phyloP scores from a whole-genome alignment of 2,797 vertebrate genomes.

The Cuculus canorus region DNA sequence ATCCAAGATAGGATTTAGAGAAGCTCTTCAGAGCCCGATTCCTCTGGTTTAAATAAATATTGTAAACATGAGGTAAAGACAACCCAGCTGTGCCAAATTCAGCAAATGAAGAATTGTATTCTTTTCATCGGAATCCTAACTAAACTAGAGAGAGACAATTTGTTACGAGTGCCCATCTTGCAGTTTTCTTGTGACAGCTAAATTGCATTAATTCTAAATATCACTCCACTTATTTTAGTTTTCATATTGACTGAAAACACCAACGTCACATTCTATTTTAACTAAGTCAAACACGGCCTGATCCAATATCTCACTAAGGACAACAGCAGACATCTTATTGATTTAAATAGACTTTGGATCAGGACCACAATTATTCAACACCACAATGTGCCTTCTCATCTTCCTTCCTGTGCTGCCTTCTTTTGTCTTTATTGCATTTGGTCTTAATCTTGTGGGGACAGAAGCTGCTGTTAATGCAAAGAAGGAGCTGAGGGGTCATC shows the following conservation, averaged over 20 bases:
- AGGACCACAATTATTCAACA: not conserved
- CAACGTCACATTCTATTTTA: constrained; percentile 6
- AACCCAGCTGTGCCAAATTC: not conserved
- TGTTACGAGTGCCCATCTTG: not conserved
- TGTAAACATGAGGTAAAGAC: not conserved
- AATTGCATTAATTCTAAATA: not conserved
- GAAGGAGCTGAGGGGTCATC: not conserved
- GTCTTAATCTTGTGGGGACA: not conserved
- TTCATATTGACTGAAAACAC: not conserved
- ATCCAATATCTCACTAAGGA: not conserved
- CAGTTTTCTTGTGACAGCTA: not conserved
- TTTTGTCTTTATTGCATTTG: not conserved
- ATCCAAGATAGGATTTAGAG: not conserved
- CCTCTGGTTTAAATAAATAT: not conserved
- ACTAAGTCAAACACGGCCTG: not conserved
- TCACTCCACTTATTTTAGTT: not conserved
- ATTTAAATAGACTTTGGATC: not conserved
- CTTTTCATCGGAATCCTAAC: not conserved
- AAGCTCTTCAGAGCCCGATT: not conserved
- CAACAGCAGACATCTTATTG: not conserved
- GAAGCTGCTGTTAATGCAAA: not conserved
- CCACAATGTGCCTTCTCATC: not conserved
- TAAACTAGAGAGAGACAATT: not conserved
- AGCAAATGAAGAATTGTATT: not conserved
- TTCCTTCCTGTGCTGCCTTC: not conserved